phyloP scores from a whole-genome alignment of 2,888 invertebrate species.

The Hemistola chrysoprasaria region DNA sequence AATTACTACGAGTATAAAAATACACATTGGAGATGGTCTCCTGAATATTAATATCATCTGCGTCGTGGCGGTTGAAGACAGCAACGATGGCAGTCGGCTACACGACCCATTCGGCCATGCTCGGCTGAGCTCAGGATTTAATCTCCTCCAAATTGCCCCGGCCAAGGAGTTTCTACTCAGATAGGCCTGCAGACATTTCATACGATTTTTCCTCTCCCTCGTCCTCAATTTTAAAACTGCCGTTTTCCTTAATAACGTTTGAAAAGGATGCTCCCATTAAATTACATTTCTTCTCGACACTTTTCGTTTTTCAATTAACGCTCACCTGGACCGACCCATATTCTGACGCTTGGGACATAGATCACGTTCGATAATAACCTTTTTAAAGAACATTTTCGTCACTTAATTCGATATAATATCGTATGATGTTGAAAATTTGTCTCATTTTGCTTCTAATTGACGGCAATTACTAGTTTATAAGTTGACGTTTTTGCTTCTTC shows the following conservation, averaged over 20 bases:
- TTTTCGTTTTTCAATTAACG: constrained; percentile 27
- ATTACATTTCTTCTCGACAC: constrained; percentile 29
- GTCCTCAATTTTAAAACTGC: constrained; percentile 38
- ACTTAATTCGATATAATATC: too few species aligned
- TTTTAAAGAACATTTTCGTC: too few species aligned
- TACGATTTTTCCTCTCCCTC: constrained; percentile 33
- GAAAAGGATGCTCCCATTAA: constrained; percentile 27
- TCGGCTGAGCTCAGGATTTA: constrained; percentile 48
- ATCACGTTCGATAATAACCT: too few species aligned
- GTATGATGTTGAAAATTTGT: too few species aligned
- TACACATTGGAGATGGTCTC: not conserved
- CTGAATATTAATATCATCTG: not conserved
- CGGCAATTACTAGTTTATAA: too few species aligned
- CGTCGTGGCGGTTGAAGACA: constrained; percentile 32
- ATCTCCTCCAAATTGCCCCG: constrained; percentile 56
- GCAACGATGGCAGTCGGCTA: constrained; percentile 28
- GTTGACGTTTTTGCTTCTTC: too few species aligned
- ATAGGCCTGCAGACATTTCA: constrained; percentile 41
- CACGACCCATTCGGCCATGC: constrained; percentile 37
- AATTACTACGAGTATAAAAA: too few species aligned
- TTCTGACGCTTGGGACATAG: too few species aligned
- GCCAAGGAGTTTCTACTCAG: constrained; percentile 39
- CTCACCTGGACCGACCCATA: constrained; percentile 18
- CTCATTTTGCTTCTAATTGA: too few species aligned
- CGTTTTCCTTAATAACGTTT: constrained; percentile 39